Evolutionary conservation across 1,140 invertebrate genomes (phyloP).

Genomic region (Colletes latitarsis): DNA sequence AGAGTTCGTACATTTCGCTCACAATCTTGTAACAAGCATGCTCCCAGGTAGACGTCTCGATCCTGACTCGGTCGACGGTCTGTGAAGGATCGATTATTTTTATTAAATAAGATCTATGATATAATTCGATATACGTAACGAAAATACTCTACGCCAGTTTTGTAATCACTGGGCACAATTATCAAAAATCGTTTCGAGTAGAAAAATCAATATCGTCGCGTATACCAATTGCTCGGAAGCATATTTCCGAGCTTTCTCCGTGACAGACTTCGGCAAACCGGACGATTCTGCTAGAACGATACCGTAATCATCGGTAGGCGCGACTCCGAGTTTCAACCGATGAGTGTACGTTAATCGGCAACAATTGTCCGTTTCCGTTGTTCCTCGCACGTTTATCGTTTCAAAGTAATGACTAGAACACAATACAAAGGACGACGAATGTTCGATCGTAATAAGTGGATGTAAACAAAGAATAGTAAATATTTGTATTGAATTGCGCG

Average conservation of each 20-base stretch:
- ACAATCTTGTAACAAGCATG: constrained; percentile 47
- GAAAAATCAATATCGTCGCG: neutral
- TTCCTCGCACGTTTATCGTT: constrained; percentile 50
- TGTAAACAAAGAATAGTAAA: neutral
- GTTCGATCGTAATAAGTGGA: neutral
- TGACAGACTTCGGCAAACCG: constrained; percentile 63
- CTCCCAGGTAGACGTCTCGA: neutral
- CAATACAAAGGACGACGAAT: neutral
- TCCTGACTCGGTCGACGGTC: constrained; percentile 2
- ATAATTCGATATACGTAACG: too few relatives aligned
- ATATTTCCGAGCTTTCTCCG: constrained; percentile 46
- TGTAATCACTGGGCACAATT: too few relatives aligned
- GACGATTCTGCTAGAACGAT: constrained; percentile 77
- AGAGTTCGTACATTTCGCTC: constrained; percentile 29
- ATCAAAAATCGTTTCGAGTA: neutral
- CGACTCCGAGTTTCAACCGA: constrained; percentile 75
- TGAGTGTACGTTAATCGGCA: constrained; percentile 77
- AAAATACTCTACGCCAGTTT: too few relatives aligned
- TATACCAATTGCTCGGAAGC: constrained; percentile 4
- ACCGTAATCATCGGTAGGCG: constrained; percentile 78
- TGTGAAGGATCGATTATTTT: neutral
- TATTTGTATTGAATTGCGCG: neutral
- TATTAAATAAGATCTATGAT: neutral
- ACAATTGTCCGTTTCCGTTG: constrained; percentile 42
- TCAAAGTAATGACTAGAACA: constrained; percentile 78